phyloP scores from a whole-genome alignment of 1,140 invertebrate species.

The Doryteuthis pealeii region DNA sequence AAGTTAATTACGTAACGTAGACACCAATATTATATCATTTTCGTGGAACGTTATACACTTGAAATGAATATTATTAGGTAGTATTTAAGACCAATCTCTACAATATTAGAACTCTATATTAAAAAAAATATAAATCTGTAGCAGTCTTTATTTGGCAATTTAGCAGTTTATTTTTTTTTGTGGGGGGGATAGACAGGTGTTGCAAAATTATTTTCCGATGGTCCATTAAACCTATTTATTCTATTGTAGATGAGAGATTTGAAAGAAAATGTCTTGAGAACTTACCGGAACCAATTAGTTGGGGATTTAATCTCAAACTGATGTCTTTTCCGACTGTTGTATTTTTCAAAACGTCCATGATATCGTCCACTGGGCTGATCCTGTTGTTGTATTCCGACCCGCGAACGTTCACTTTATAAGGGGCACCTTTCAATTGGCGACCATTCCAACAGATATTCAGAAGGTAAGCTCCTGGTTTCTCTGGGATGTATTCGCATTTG shows the following conservation, averaged over 20 bases:
- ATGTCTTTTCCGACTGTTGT: neutral
- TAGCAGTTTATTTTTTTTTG: too few species aligned
- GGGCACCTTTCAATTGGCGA: neutral
- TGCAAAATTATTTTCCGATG: too few species aligned
- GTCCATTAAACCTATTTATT: too few species aligned
- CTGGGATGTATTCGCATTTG: neutral
- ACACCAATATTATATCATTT: too few species aligned
- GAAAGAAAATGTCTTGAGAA: neutral
- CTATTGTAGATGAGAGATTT: neutral
- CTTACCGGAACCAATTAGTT: neutral
- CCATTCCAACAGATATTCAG: neutral
- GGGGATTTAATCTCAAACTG: neutral
- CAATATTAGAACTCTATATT: too few species aligned
- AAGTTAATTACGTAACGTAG: too few species aligned
- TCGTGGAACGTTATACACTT: too few species aligned
- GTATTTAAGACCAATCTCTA: too few species aligned
- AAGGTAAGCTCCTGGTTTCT: neutral
- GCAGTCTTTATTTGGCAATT: too few species aligned
- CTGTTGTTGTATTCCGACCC: neutral
- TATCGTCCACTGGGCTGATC: neutral
- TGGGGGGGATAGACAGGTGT: too few species aligned
- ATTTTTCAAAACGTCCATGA: neutral
- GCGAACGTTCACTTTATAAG: neutral
- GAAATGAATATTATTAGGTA: too few species aligned
- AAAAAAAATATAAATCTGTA: too few species aligned